Evolutionary conservation across 2,888 invertebrate genomes (phyloP).

Genomic region (Ornithoptera priamus): DNA sequence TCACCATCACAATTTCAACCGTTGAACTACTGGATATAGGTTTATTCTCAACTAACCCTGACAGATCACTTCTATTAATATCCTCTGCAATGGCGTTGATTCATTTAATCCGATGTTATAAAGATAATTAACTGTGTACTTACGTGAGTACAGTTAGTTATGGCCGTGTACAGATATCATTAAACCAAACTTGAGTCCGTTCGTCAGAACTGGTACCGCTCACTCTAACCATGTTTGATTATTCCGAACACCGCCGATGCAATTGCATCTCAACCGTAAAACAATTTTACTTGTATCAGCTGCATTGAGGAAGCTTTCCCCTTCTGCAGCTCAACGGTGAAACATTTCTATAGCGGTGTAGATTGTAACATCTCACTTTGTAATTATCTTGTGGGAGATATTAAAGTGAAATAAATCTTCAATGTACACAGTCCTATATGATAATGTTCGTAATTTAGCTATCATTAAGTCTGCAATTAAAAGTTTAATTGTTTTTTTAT

Average conservation of each 20-base stretch:
- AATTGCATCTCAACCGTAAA: slow-evolving; percentile 14
- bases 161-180: background rate
- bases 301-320: slow-evolving; percentile 17
- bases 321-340: background rate
- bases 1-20: too few relatives aligned
- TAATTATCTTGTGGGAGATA: background rate
- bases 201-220: background rate
- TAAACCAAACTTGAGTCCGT: background rate
- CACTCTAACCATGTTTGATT: slow-evolving; percentile 13
- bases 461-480: background rate
- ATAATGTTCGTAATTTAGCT: slow-evolving; percentile 4
- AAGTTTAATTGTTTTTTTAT: slow-evolving; percentile 1
- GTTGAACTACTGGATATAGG: too few relatives aligned
- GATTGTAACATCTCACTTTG: slow-evolving; percentile 7
- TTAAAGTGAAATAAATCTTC: background rate
- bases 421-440: slow-evolving; percentile 2
- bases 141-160: background rate
- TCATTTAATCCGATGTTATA: background rate
- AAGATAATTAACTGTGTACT: background rate
- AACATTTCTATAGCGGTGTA: slow-evolving; percentile 5
- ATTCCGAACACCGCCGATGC: slow-evolving; percentile 18
- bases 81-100: background rate
- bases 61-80: background rate
- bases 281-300: slow-evolving; percentile 15
- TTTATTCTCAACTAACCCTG: background rate